These are phyloP conservation scores for Chrosomus eos DNA, from an alignment of 2,797 vertebrate genomes.

Conservation along the genomic window DNA sequence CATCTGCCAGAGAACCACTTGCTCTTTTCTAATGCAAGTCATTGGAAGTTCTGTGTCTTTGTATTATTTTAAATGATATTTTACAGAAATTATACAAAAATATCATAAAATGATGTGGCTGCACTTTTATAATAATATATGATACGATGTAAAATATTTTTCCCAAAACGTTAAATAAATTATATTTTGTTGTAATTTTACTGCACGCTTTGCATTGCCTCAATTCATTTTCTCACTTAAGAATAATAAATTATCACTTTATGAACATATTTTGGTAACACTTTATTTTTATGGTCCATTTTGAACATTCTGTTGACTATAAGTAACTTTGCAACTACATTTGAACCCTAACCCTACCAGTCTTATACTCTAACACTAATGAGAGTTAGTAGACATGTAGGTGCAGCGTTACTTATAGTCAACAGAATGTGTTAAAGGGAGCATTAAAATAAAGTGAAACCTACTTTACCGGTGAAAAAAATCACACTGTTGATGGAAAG, in stretches of 20 bases:
- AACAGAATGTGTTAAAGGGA: no score
- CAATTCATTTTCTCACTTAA: neutral
- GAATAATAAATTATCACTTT: neutral
- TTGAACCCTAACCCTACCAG: no score
- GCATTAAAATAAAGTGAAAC: no score
- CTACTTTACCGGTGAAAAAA: no score
- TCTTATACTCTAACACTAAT: no score
- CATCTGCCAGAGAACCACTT: neutral
- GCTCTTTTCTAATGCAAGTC: neutral
- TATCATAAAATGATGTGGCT: neutral
- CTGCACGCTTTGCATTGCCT: neutral
- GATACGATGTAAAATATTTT: neutral
- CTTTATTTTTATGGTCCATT: no score
- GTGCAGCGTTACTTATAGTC: no score
- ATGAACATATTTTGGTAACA: neutral
- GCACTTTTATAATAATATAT: neutral
- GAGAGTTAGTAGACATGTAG: no score
- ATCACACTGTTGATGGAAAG: neutral
- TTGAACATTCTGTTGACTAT: no score
- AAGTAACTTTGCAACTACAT: no score
- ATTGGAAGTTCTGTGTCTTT: neutral
- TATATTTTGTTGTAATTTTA: neutral
- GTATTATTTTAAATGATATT: neutral
- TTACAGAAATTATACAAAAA: neutral
- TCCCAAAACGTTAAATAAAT: neutral